Evolutionary conservation across 2,888 invertebrate genomes (phyloP), one percentile per base, ranked within the genome.

Genomic region (Latrodectus hesperus): DNA sequence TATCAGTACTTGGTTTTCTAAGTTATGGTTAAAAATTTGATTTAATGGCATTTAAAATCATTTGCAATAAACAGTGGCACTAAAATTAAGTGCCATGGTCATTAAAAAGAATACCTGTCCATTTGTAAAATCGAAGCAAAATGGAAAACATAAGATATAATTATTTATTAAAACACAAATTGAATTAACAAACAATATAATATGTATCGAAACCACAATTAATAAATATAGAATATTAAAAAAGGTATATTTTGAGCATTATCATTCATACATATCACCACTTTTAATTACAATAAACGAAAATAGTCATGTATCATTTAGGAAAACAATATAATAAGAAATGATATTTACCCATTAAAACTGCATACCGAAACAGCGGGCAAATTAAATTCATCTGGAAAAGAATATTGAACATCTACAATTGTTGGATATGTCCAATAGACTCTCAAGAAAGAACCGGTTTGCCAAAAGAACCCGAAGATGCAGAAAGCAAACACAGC

Each of bases 381-480:
- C n/a, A 88, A 38, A 2, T 79, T 67, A 22, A 88, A 84, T 8
- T 76, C 71, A 38, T 81, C 77, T 9, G 84, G 84, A 64, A 81
- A 82, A 9, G 49, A 51, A n/a, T 84, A 80, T 22, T 77, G 77
- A 1, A 88, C 84, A 22, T 88, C 84, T 14, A 85, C 81, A 6
- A 85, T 81, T 4, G 88, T 88, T 11, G 88, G 88, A 53, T 88
- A 88, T 3, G 88, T 84, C 81, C 81, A 84, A 38, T 85, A 88
- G 1, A 88, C 74, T 0, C 2, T 12, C 3, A 88, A 22, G 53
- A 88, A 88, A 11, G 76, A 17, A 38, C 77, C 68, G 0, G 84
- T 81, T 53, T 88, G 88, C 70, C 65, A 88, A 11, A 84, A 81
- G 16, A 88, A 84, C 12, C 88, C 88, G 55, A 64, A 22, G 12